Evolutionary conservation across 2,888 invertebrate genomes (phyloP).

Genomic region (Hemistola chrysoprasaria): DNA sequence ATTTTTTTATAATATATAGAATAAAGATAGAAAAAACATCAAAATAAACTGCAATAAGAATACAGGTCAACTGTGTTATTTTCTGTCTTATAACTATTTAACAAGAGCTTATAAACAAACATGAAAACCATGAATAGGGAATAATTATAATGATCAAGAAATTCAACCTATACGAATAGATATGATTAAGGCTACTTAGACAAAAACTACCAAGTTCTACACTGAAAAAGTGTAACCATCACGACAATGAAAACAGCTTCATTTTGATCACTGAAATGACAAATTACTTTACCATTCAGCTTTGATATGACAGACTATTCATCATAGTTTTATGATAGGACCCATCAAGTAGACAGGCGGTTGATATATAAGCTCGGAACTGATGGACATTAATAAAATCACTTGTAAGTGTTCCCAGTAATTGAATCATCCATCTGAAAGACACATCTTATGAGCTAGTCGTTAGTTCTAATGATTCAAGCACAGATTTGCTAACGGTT

Average conservation of each 20-base stretch:
- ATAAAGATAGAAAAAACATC: too few relatives aligned
- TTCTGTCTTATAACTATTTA: too few relatives aligned
- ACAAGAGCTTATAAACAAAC: too few relatives aligned
- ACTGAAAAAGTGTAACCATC: too few relatives aligned
- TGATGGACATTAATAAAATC: constrained; percentile 7
- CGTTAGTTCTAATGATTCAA: neutral
- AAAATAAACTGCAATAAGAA: too few relatives aligned
- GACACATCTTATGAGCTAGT: neutral
- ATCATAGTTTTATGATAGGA: constrained; percentile 6
- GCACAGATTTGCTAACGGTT: neutral
- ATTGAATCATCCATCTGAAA: constrained; percentile 9
- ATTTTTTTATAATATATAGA: too few relatives aligned
- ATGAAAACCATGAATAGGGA: too few relatives aligned
- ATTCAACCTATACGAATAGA: too few relatives aligned
- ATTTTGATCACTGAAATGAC: constrained; percentile 8
- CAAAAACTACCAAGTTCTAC: too few relatives aligned
- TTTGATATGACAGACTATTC: constrained; percentile 9
- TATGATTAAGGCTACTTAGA: too few relatives aligned
- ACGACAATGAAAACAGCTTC: neutral
- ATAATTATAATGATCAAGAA: too few relatives aligned
- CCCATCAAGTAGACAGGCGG: neutral
- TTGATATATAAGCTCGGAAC: neutral
- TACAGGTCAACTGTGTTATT: too few relatives aligned
- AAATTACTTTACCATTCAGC: constrained; percentile 7
- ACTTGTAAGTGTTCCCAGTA: constrained; percentile 4